Evolutionary conservation across 2,888 invertebrate genomes (phyloP).

Genomic region (Cantharis nigra): DNA sequence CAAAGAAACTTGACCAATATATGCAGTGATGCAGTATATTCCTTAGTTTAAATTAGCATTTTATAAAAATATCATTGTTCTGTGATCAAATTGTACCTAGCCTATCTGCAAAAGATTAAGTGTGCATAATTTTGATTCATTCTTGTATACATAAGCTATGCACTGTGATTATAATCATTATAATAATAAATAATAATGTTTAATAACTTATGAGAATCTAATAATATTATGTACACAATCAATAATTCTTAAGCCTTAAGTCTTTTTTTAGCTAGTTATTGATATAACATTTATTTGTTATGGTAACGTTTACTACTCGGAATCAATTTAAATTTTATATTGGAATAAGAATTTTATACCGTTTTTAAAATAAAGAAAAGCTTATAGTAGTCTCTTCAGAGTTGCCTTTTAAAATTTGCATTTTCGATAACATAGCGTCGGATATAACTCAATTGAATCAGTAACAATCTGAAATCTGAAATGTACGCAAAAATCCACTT

Average conservation of each 20-base stretch:
- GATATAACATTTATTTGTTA: background rate
- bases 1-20: background rate
- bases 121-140: background rate
- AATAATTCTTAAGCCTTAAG: background rate
- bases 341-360: background rate
- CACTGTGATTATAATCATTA: conserved; percentile 23
- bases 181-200: background rate
- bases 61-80: background rate
- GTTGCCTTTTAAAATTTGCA: background rate
- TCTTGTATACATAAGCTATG: conserved; percentile 13
- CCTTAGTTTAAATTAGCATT: background rate
- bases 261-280: background rate
- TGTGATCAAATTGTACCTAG: background rate
- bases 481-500: background rate
- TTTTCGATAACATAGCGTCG: background rate
- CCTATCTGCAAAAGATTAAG: background rate
- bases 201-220: background rate
- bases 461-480: background rate
- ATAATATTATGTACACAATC: background rate
- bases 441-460: background rate
- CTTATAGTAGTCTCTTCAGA: background rate
- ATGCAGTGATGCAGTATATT: background rate
- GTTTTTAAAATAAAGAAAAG: background rate
- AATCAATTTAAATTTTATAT: background rate
- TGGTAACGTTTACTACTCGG: background rate